phyloP scores from a whole-genome alignment of 2,113 vertebrate genomes.

The Prochilodus magdalenae region DNA sequence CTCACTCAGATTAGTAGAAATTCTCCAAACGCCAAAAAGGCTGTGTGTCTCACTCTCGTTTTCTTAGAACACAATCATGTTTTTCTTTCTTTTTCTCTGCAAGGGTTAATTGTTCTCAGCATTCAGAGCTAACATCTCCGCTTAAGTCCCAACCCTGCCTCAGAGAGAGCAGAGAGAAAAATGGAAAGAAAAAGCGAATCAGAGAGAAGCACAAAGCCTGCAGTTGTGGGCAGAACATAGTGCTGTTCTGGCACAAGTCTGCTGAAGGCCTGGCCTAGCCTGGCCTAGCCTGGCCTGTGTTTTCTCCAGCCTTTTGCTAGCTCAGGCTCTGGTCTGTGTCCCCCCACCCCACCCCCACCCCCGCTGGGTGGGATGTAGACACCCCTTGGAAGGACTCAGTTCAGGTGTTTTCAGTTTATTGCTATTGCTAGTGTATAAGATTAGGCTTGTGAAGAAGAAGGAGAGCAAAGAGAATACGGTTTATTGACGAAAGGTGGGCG shows the following conservation, averaged over 20 bases:
- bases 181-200: conserved; percentile 9
- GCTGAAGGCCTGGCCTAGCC: background rate
- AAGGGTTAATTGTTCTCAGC: conserved; percentile 8
- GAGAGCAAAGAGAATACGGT: background rate
- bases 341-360: too few relatives aligned
- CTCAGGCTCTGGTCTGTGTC: too few relatives aligned
- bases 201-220: conserved; percentile 34
- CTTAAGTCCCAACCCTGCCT: background rate
- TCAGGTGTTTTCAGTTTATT: too few relatives aligned
- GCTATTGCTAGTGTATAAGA: too few relatives aligned
- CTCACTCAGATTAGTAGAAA: background rate
- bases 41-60: background rate
- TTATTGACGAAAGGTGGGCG: background rate
- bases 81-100: conserved; percentile 1
- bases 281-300: background rate
- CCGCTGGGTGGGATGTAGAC: too few relatives aligned
- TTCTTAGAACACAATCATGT: background rate
- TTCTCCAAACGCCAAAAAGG: background rate
- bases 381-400: too few relatives aligned
- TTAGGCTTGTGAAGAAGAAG: background rate
- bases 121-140: background rate
- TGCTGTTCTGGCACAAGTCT: conserved; percentile 31
- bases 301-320: background rate
- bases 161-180: background rate
- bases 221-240: conserved; percentile 22